Evolutionary conservation across 2,113 vertebrate species (phyloP).

Genomic region (Sminthopsis crassicaudata): DNA sequence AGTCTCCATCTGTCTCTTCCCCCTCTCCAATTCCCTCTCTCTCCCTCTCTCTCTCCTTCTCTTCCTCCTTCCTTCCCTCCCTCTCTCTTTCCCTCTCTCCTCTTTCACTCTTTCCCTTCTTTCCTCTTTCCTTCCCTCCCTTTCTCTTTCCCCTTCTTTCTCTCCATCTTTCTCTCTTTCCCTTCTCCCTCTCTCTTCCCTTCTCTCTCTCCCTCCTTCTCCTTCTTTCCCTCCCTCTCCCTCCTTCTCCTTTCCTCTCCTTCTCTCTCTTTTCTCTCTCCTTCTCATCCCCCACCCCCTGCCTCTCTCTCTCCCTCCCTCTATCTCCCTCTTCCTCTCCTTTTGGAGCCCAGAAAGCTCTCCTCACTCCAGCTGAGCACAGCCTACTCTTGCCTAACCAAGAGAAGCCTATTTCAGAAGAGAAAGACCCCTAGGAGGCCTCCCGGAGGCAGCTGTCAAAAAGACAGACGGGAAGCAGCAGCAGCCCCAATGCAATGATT

Average conservation of each 20-base stretch:
- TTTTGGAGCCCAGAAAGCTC: not conserved
- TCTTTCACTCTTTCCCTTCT: not conserved
- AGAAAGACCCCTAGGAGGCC: not conserved
- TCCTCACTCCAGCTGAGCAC: not conserved
- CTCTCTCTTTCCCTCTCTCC: no score
- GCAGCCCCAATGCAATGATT: not conserved
- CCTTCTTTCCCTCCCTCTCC: not conserved
- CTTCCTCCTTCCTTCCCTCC: not conserved
- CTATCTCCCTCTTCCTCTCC: no score
- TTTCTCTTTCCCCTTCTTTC: not conserved
- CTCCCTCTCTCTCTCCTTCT: not conserved
- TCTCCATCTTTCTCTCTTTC: not conserved
- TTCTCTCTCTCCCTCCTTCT: not conserved
- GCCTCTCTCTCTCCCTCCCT: no score
- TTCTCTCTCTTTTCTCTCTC: no score
- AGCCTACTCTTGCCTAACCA: not conserved
- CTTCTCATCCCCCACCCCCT: not conserved
- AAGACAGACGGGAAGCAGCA: constrained; percentile 6
- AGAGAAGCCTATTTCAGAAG: not conserved
- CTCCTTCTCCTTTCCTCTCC: rapidly evolving
- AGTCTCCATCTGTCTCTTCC: no score
- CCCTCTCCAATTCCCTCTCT: no score
- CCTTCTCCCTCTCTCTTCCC: not conserved
- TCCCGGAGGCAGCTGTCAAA: not conserved
- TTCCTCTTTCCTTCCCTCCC: no score